These are phyloP conservation scores for Zosterops lateralis DNA, from an alignment of 2,113 vertebrate species.

Conservation along the genomic window DNA sequence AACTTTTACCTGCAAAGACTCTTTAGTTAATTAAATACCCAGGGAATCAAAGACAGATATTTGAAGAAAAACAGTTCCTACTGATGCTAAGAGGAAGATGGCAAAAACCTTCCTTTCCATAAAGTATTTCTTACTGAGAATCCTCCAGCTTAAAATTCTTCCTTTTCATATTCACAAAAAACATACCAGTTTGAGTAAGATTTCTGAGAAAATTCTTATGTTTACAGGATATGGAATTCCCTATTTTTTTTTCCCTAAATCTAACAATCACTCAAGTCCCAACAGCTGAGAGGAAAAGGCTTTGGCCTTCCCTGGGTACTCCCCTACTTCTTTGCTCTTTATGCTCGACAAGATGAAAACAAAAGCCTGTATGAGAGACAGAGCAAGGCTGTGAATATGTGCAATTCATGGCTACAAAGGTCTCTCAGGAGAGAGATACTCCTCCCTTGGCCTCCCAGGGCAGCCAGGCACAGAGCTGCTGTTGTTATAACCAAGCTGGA, in stretches of 20 bases:
- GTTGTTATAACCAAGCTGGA: fast-evolving
- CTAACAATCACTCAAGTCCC: neutral
- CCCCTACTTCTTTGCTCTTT: neutral
- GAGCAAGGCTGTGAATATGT: no score
- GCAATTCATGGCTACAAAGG: neutral
- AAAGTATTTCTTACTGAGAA: neutral
- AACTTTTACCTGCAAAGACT: neutral
- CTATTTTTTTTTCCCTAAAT: neutral
- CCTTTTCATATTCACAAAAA: neutral
- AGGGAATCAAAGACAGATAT: neutral
- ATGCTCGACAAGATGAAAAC: neutral
- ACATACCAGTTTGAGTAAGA: neutral
- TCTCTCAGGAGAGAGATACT: neutral
- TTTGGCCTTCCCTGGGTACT: neutral
- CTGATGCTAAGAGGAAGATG: neutral
- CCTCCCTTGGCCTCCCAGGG: neutral
- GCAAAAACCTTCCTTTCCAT: neutral
- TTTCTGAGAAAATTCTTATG: neutral
- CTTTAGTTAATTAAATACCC: neutral
- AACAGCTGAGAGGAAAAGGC: neutral
- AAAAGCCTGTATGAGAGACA: neutral
- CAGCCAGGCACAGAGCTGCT: neutral
- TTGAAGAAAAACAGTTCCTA: neutral
- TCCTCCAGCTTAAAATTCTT: neutral
- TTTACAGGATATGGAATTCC: neutral